Evolutionary conservation across 2,797 vertebrate species (phyloP).

Genomic region (Furcifer pardalis): DNA sequence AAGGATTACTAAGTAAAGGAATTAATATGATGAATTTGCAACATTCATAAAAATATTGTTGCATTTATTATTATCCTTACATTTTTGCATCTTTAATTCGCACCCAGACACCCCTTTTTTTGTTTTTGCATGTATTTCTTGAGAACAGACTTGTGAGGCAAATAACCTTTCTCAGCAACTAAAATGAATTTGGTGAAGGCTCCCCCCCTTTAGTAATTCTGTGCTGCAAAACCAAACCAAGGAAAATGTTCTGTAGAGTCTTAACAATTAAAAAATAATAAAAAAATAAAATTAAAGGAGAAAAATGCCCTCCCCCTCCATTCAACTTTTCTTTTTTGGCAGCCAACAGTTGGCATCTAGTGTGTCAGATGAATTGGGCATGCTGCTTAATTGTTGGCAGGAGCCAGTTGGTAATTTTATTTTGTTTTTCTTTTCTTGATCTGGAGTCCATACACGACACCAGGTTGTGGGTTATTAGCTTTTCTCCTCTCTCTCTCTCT

Average conservation of each 20-base stretch:
- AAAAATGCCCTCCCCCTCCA: too few species aligned
- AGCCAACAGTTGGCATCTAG: not conserved
- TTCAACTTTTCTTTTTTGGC: not conserved
- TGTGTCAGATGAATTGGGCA: slow-evolving; percentile 11
- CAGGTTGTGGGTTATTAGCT: slow-evolving; percentile 25
- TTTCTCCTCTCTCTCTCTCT: not conserved
- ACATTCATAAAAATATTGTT: too few species aligned
- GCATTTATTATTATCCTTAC: too few species aligned
- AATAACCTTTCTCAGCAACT: not conserved
- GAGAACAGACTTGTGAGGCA: not conserved
- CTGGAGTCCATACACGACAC: slow-evolving; percentile 13
- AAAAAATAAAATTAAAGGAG: not conserved
- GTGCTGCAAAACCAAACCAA: too few species aligned
- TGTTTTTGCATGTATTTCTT: not conserved
- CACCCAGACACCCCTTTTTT: too few species aligned
- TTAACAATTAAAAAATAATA: not conserved
- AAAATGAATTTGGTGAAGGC: not conserved
- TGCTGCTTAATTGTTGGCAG: slow-evolving; percentile 35
- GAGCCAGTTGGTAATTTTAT: not conserved
- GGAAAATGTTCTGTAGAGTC: not conserved
- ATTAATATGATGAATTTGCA: too few species aligned
- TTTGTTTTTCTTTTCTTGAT: slow-evolving; percentile 11
- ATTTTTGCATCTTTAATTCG: too few species aligned
- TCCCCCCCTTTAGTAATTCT: not conserved
- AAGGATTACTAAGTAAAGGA: not conserved